Percentiles rank a stretch among this genome's conserved stretches.
These are phyloP conservation scores for Pseudorasbora parva DNA, from an alignment of 2,113 vertebrate species.

Conservation along the genomic window DNA sequence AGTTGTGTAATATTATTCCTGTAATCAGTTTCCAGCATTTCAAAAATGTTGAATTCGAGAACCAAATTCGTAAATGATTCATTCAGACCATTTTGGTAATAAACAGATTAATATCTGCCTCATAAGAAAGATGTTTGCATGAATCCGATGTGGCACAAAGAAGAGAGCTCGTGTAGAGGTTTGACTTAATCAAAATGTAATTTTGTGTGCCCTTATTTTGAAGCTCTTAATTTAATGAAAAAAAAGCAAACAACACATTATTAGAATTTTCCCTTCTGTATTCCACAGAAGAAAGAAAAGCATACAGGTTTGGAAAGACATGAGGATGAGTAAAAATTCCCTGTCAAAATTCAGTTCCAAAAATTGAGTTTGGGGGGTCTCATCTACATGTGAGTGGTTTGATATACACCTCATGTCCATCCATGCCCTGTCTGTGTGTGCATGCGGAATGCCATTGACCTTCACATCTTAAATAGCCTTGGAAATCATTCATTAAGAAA, in stretches of 20 bases:
- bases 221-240: no score
- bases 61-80: no score
- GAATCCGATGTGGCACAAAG: not conserved
- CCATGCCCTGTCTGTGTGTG: not conserved
- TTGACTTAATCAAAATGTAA: not conserved
- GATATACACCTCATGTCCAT: not conserved
- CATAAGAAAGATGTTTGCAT: not conserved
- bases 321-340: not conserved
- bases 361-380: not conserved
- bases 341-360: not conserved
- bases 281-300: not conserved
- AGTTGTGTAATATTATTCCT: no score
- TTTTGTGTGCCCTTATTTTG: no score
- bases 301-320: not conserved
- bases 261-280: not conserved
- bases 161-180: not conserved
- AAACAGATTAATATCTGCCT: not conserved
- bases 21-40: no score
- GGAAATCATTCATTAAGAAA: slow-evolving; percentile 14
- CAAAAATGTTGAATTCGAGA: no score
- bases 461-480: slow-evolving; percentile 7
- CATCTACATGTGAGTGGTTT: not conserved
- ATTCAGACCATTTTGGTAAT: not conserved
- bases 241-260: no score
- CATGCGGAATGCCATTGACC: not conserved